These are phyloP conservation scores for Diaphora mendica DNA, from an alignment of 2,888 invertebrate species.

Conservation along the genomic window DNA sequence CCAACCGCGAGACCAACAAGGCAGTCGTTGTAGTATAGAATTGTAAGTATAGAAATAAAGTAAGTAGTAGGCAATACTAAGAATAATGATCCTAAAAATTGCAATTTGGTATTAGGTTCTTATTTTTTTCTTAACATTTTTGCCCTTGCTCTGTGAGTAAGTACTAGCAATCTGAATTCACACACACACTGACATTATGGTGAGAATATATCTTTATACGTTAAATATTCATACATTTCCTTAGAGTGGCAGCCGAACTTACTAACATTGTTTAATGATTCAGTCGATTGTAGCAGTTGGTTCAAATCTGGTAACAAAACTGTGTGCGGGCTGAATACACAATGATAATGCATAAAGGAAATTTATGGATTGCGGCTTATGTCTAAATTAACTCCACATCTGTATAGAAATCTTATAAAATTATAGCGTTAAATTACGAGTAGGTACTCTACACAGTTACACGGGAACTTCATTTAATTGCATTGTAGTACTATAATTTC, in stretches of 20 bases:
- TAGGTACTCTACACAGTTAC: slow-evolving; percentile 18
- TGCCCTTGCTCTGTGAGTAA: neutral
- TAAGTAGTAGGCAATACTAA: too few relatives aligned
- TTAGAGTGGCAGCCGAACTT: slow-evolving; percentile 8
- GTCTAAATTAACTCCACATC: slow-evolving; percentile 67
- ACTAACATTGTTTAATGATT: slow-evolving; percentile 16
- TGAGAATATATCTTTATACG: neutral
- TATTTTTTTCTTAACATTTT: neutral
- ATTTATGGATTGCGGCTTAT: slow-evolving; percentile 50
- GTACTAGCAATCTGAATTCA: neutral
- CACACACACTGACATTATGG: neutral
- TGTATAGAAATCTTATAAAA: slow-evolving; percentile 65
- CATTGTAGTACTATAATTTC: neutral
- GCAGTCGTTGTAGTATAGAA: too few relatives aligned
- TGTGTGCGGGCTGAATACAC: slow-evolving; percentile 41
- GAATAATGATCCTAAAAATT: too few relatives aligned
- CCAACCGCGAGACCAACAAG: too few relatives aligned
- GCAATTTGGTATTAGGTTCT: too few relatives aligned
- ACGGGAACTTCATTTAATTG: neutral
- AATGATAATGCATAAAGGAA: slow-evolving; percentile 44
- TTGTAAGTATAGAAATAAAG: too few relatives aligned
- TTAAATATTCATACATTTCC: slow-evolving; percentile 9
- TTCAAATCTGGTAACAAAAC: slow-evolving; percentile 27
- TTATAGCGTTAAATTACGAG: slow-evolving; percentile 45
- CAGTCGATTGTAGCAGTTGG: slow-evolving; percentile 12